Conservation (phyloP, 2,797 vertebrate species). For the Podargus strigoides region DNA sequence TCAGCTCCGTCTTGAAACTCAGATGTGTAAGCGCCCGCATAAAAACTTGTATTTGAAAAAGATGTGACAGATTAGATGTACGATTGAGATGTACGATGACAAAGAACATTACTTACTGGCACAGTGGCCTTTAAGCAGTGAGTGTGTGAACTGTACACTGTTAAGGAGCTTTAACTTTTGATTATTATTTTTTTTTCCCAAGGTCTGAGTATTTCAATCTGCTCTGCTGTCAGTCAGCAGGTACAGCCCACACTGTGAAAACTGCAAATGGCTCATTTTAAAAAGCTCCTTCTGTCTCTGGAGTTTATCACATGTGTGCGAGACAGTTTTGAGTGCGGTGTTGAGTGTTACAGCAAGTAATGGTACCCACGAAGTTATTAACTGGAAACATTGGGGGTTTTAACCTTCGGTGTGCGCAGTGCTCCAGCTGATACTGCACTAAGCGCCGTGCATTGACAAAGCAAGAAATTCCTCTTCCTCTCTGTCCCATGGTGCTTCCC, state of each 20-base stretch:
- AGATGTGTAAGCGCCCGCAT: neutral
- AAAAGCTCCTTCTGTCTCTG: neutral
- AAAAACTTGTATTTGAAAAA: neutral
- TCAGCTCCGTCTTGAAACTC: neutral
- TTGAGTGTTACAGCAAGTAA: neutral
- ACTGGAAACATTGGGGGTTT: neutral
- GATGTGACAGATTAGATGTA: neutral
- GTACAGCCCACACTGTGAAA: neutral
- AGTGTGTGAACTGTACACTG: neutral
- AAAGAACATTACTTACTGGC: neutral
- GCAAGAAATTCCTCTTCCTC: neutral
- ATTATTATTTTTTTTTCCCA: neutral
- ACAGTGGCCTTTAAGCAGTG: neutral
- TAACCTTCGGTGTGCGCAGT: neutral
- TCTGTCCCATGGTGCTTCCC: neutral
- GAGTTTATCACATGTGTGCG: rapidly evolving
- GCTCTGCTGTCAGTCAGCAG: neutral
- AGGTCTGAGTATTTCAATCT: slow-evolving; percentile 1
- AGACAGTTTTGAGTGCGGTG: neutral
- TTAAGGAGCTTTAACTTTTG: slow-evolving; percentile 27
- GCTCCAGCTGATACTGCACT: neutral
- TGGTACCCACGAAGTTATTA: neutral
- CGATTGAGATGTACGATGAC: neutral
- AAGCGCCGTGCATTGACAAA: neutral
- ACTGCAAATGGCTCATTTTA: neutral